A percentile compares a stretch with the other conserved stretches of the same genome.
Conservation (phyloP, 2,113 vertebrate species). For the Lota lota region DNA sequence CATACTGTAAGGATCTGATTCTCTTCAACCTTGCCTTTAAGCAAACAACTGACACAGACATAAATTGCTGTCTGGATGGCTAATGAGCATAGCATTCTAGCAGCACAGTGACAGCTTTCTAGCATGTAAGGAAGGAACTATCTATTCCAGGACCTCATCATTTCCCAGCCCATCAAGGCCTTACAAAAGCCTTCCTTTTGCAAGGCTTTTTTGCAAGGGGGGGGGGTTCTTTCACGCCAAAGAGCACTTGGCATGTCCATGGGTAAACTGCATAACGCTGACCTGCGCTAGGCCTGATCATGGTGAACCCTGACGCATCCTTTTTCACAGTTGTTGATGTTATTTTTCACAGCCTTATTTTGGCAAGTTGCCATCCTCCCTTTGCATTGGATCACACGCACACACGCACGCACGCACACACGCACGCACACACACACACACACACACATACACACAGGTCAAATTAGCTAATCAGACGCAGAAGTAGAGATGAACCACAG, state of each 20-base stretch:
- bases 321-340: conserved; percentile 43
- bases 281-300: conserved; percentile 15
- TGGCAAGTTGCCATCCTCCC: conserved; percentile 45
- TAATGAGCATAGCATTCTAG: neutral
- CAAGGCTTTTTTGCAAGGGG: too few relatives aligned
- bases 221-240: conserved; percentile 15
- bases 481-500: conserved; percentile 18
- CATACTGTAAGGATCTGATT: conserved; percentile 25
- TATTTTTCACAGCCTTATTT: conserved; percentile 36
- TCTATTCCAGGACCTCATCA: too few relatives aligned
- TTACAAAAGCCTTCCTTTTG: conserved; percentile 35
- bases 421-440: too few relatives aligned
- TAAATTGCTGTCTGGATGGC: conserved; percentile 6
- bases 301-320: conserved; percentile 34
- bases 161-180: conserved; percentile 17
- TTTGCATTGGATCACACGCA: neutral
- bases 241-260: conserved; percentile 28
- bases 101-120: too few relatives aligned
- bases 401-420: too few relatives aligned
- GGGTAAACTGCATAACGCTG: conserved; percentile 21
- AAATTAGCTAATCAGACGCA: conserved; percentile 30
- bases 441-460: conserved; percentile 20
- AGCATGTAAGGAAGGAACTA: too few relatives aligned
- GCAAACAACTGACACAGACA: conserved; percentile 17
- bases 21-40: neutral